These are phyloP conservation scores for Cygnus atratus DNA, from an alignment of 2,113 vertebrate genomes.

Conservation along the genomic window DNA sequence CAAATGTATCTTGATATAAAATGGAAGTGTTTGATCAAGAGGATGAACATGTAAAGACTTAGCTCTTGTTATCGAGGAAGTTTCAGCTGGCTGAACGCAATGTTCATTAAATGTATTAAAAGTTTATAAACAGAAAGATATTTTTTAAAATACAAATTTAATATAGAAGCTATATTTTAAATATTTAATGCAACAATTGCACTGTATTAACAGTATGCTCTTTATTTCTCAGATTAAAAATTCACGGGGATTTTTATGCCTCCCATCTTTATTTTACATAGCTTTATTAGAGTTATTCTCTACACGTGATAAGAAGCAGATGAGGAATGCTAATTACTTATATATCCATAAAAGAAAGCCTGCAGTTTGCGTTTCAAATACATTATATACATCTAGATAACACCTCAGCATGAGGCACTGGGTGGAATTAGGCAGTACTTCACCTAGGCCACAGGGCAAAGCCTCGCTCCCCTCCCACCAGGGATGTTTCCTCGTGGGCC, in stretches of 20 bases:
- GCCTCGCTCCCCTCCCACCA: not conserved
- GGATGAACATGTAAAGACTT: not conserved
- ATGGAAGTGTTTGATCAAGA: conserved; percentile 39
- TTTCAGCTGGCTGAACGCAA: not conserved
- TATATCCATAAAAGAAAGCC: not conserved
- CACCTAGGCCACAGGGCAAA: not conserved
- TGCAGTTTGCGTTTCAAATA: not conserved
- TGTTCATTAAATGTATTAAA: not conserved
- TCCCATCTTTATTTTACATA: not conserved
- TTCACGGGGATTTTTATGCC: conserved; percentile 5
- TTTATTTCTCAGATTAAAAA: conserved; percentile 49
- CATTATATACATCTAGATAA: not conserved
- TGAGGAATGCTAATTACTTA: not conserved
- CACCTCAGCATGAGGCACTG: not conserved
- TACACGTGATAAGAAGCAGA: not conserved
- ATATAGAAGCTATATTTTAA: conserved; percentile 18
- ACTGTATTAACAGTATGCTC: not conserved
- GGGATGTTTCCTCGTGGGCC: accelerated
- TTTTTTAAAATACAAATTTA: not conserved
- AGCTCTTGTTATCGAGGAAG: conserved; percentile 2
- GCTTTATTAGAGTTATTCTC: not conserved
- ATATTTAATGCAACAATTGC: conserved; percentile 63
- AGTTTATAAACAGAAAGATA: not conserved
- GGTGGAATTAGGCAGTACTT: not conserved
- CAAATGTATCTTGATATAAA: conserved; percentile 31